phyloP scores from a whole-genome alignment of 2,888 invertebrate genomes.

The Acleris literana region DNA sequence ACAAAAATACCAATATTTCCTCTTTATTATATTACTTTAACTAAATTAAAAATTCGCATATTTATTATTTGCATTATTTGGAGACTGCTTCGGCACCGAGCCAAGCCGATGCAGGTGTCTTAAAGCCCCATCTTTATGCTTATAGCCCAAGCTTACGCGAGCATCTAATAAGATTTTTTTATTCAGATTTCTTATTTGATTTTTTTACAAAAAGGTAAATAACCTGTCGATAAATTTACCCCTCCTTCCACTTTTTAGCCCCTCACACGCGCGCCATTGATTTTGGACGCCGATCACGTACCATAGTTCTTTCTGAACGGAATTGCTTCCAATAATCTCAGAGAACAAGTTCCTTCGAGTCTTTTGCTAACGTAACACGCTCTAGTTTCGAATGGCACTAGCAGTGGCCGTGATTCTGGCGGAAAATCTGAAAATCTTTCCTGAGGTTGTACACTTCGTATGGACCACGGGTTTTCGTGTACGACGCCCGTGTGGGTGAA shows the following conservation, averaged over 20 bases:
- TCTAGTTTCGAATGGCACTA: slow-evolving; percentile 62
- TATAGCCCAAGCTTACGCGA: background rate
- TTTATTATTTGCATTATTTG: slow-evolving; percentile 14
- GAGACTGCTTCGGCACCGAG: slow-evolving; percentile 20
- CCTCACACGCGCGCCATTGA: slow-evolving; percentile 48
- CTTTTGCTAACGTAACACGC: slow-evolving; percentile 68
- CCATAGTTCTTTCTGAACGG: slow-evolving; percentile 79
- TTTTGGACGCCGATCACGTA: slow-evolving; percentile 69
- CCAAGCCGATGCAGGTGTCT: slow-evolving; percentile 23
- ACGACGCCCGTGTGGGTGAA: slow-evolving; percentile 60
- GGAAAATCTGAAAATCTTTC: slow-evolving; percentile 71
- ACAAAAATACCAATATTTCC: too few relatives aligned
- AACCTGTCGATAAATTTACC: slow-evolving; percentile 60
- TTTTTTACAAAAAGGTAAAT: slow-evolving; percentile 60
- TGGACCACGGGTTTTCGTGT: slow-evolving; percentile 61
- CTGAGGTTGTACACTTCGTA: slow-evolving; percentile 66
- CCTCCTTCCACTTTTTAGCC: slow-evolving; percentile 55
- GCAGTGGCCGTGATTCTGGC: slow-evolving; percentile 65
- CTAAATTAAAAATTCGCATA: slow-evolving; percentile 22
- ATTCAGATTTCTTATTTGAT: slow-evolving; percentile 24
- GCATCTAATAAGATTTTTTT: slow-evolving; percentile 16
- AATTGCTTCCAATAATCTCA: slow-evolving; percentile 76
- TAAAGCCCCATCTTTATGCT: slow-evolving; percentile 20
- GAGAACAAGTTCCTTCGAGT: slow-evolving; percentile 72
- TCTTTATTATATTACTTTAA: background rate